Evolutionary conservation across 2,797 vertebrate species (phyloP).

Genomic region (Notolabrus celidotus): DNA sequence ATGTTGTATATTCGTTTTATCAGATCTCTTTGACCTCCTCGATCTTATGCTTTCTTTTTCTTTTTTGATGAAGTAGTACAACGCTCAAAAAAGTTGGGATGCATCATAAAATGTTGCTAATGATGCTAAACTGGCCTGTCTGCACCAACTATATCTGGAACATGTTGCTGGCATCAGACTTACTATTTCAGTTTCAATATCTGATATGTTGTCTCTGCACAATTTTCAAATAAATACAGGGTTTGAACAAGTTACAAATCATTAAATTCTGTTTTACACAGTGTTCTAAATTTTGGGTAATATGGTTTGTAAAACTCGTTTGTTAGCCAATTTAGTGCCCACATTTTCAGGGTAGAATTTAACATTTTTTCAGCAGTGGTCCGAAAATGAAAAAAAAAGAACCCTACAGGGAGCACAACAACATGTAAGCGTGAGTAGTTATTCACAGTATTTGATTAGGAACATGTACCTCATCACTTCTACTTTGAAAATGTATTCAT

Average conservation of each 20-base stretch:
- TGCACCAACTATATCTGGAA: too few relatives aligned
- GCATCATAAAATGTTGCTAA: too few relatives aligned
- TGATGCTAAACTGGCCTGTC: too few relatives aligned
- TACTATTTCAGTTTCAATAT: too few relatives aligned
- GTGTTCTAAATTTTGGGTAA: too few relatives aligned
- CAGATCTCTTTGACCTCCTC: constrained; percentile 4
- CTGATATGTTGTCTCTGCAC: too few relatives aligned
- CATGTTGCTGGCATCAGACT: too few relatives aligned
- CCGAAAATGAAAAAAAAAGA: neutral
- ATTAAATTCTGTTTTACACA: too few relatives aligned
- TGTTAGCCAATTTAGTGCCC: neutral
- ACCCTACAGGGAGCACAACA: constrained; percentile 2
- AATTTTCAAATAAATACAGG: too few relatives aligned
- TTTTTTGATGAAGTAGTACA: neutral
- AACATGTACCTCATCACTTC: constrained; percentile 50
- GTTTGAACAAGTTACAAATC: too few relatives aligned
- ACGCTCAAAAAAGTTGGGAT: too few relatives aligned
- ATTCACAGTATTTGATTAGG: constrained; percentile 27
- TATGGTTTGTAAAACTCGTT: too few relatives aligned
- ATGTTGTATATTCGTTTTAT: neutral
- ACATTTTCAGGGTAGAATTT: neutral
- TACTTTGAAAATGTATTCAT: constrained; percentile 66
- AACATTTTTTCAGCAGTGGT: neutral
- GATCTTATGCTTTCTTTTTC: neutral
- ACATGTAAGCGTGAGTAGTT: constrained; percentile 11